A percentile compares a stretch with the other conserved stretches of the same genome.
phyloP scores from a whole-genome alignment of 2,113 vertebrate genomes.

The Hypomesus transpacificus region DNA sequence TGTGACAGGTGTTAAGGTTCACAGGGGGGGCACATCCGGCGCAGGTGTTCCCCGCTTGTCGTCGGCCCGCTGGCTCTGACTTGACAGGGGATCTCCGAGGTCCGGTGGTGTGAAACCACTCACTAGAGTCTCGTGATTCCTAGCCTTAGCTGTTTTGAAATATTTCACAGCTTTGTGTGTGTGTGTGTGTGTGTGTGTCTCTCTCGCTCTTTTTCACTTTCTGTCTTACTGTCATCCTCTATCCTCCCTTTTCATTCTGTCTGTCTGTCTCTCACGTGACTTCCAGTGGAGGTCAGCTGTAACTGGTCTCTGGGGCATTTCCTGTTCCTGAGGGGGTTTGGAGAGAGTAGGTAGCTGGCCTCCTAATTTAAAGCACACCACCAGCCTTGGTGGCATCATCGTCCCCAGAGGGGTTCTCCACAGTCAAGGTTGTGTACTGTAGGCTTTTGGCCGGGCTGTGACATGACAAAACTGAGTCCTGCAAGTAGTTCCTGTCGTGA shows the following conservation, averaged over 20 bases:
- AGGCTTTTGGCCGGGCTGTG: no score
- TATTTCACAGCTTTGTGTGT: not conserved
- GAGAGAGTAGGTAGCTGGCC: not conserved
- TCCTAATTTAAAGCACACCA: not conserved
- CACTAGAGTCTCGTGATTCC: not conserved
- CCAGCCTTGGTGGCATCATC: no score
- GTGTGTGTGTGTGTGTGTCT: not conserved
- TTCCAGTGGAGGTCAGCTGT: not conserved
- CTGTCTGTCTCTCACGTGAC: not conserved
- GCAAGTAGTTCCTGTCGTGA: no score
- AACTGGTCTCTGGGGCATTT: not conserved
- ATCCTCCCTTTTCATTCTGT: no score
- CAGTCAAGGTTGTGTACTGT: no score
- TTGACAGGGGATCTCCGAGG: not conserved
- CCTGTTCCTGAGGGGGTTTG: not conserved
- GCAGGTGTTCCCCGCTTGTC: not conserved
- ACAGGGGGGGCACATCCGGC: not conserved
- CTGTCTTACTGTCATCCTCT: not conserved
- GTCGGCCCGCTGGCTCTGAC: not conserved
- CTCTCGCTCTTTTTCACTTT: not conserved
- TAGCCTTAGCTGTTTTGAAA: no score
- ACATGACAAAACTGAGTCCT: no score
- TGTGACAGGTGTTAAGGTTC: conserved; percentile 1
- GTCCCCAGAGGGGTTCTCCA: no score
- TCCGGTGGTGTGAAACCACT: not conserved